phyloP scores from a whole-genome alignment of 2,888 invertebrate species.

The Ferrisia virgata region DNA sequence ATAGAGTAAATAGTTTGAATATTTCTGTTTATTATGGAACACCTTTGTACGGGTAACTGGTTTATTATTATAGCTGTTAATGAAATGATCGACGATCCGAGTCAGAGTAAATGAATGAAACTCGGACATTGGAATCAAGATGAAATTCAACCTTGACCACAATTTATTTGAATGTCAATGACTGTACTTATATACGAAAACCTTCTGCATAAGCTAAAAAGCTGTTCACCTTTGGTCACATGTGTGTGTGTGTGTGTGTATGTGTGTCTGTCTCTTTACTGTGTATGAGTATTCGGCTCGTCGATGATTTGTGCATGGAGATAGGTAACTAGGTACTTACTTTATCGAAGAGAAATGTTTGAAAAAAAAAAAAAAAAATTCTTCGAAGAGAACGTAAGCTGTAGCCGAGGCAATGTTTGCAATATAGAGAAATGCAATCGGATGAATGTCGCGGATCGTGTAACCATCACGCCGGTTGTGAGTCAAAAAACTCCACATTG shows the following conservation, averaged over 20 bases:
- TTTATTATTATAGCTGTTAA: neutral
- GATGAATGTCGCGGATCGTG: neutral
- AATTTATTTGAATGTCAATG: slow-evolving; percentile 31
- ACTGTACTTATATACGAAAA: neutral
- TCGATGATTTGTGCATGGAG: neutral
- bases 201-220: slow-evolving; percentile 15
- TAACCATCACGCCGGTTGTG: neutral
- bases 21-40: neutral
- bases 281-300: neutral
- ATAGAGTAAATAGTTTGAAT: no score
- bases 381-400: neutral
- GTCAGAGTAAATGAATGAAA: neutral
- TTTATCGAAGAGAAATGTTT: neutral
- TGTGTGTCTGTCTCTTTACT: no score
- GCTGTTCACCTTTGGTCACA: slow-evolving; percentile 5
- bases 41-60: neutral
- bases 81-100: neutral
- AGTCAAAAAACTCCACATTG: neutral
- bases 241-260: no score
- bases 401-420: neutral
- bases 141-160: slow-evolving; percentile 27
- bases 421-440: neutral
- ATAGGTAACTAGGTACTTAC: no score
- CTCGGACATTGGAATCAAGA: neutral
- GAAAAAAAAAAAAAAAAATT: no score